Evolutionary conservation across 1,140 invertebrate genomes (phyloP), one percentile per base, ranked within the genome.

Genomic region (Drosophila pruinosa): DNA sequence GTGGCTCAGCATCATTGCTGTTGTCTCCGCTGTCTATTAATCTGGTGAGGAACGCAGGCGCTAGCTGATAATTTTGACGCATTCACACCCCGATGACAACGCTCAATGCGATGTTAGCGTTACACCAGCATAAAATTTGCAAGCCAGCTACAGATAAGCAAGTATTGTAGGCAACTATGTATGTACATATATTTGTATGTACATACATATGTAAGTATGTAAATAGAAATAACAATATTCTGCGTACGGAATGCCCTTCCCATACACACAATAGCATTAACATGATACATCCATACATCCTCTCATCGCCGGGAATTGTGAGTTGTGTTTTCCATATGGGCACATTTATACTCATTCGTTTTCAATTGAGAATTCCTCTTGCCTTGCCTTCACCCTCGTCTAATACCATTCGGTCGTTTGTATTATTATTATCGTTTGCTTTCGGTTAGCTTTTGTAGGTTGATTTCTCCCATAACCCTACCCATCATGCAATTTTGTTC

Each of bases 311-410:
- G 21, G 12, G 21, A 26, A 47, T 58, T 57, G 63, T 45, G 21
- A 24, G 24, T 59, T 57, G 70, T 64, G 67, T 82, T 82, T 81
- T 82, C 78, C 81, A 86, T 86, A 86, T 85, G 80, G 81, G 81
- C 64, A 56, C 81, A 85, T 85, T 86, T 80, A 80, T 79, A 85
- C 79, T 75, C 79, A 77, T 82, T 83, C 76, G 50, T 80, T 85
- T 86, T 80, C 81, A 80, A 80, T 85, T 85, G 72, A 86, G 75
- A 83, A 76, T 73, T 73, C 72, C 65, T 61, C 63, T 41, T 57
- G 47, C 61, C 72, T 71, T 19, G 56, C 36, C 17, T 19, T 8
- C 12, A 4, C 28, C 21, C 12, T 17, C 34, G 10, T 14, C 50
- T 21, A 17, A 31, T 57, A 53, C 57, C 61, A 61, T 41, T 65